Percentiles rank a stretch among this genome's conserved stretches.
Conservation (phyloP, 2,113 vertebrate species). For the Lagopus leucura region DNA sequence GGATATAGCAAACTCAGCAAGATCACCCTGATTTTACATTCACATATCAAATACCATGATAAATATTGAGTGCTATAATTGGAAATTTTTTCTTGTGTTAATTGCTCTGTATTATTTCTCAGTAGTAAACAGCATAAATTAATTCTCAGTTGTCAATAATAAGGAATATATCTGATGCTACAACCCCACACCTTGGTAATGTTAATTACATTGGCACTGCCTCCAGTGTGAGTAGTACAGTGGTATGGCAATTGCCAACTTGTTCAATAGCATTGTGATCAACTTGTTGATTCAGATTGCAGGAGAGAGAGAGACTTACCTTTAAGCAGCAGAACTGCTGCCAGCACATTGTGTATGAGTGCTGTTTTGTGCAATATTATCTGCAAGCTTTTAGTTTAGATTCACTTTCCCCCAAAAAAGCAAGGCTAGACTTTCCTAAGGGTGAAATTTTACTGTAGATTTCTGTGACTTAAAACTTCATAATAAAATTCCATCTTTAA, state of each 20-base stretch:
- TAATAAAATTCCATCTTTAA: not conserved
- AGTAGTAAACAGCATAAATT: not conserved
- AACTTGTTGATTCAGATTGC: not conserved
- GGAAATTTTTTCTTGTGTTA: not conserved
- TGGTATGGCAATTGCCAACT: not conserved
- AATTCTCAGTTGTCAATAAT: not conserved
- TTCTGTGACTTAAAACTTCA: not conserved
- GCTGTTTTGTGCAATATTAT: not conserved
- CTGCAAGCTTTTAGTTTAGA: conserved; percentile 13
- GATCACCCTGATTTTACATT: not conserved
- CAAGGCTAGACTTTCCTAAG: not conserved
- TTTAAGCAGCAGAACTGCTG: conserved; percentile 14
- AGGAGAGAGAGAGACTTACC: not conserved
- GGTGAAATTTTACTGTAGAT: not conserved
- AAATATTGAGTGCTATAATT: not conserved
- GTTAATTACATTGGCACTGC: not conserved
- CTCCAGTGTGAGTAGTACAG: not conserved
- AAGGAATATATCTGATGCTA: not conserved
- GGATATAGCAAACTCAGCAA: not conserved
- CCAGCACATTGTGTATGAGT: not conserved
- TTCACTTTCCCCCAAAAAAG: not conserved
- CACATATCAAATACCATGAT: fast-evolving
- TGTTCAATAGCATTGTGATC: not conserved
- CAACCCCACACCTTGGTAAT: not conserved
- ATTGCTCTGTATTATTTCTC: not conserved